Evolutionary conservation across 2,888 invertebrate species (phyloP), one percentile per base, ranked within the genome.

Genomic region (Harpagoxenus sublaevis): DNA sequence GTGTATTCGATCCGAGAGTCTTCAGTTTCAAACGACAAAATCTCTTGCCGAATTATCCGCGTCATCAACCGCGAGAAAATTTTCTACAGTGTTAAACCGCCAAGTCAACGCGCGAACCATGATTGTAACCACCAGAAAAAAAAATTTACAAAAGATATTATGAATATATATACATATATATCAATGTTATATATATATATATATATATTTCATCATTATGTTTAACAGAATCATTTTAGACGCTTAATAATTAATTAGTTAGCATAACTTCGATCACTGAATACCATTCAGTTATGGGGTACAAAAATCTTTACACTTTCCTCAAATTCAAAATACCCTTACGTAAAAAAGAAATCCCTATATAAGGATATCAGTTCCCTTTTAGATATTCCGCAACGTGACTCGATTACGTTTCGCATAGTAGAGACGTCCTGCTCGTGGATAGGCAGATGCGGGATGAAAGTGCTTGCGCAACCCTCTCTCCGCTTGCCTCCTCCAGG

Each of bases 391-490:
- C 12, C 23, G 18, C 35, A 71, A 60, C 15, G 57, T 45, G 31
- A 2, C 23, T 70, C 71, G 71, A 63, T 82, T 75, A 45, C 28
- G 42, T 53, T 18, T 12, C 28, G 35, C 53, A 23, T 53, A 48
- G 15, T 35, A 74, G 6, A n/a, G n/a, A 63, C 28, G 31, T 53
- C 28, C 84, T 60, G 66, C 81, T 77, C 65, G 53, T 48, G 62
- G 57, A 71, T 60, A 63, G 48, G 23, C 86, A 89, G 89, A 89
- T 89, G 89, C 84, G 75, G 51, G 88, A 77, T 84, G 66, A 81
- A 84, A 87, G 53, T 65, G 51, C 65, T 23, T 75, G 79, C n/a
- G 60, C 28, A 66, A 62, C 62, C 79, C 63, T 79, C 74, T 62
- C 23, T 45, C 71, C 60, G 77, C 82, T 62, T 70, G 83, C 78